Percentiles rank a stretch among this genome's conserved stretches.
These are phyloP conservation scores for Carabus problematicus DNA, from an alignment of 2,888 invertebrate genomes.

Conservation along the genomic window DNA sequence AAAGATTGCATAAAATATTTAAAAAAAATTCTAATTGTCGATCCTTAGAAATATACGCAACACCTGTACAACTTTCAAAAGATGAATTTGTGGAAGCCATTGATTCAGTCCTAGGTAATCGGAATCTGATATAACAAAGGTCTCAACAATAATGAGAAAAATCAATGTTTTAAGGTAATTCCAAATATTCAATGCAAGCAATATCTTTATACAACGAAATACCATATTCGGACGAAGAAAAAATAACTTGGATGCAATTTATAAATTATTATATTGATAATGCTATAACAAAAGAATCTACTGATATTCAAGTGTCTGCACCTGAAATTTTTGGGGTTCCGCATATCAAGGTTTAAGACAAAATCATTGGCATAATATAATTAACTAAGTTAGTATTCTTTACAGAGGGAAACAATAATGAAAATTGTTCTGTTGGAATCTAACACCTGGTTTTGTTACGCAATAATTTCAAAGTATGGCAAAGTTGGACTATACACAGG, in stretches of 20 bases:
- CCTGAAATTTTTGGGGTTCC: slow-evolving; percentile 50
- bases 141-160: neutral
- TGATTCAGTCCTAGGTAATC: slow-evolving; percentile 53
- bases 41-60: slow-evolving; percentile 24
- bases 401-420: slow-evolving; percentile 66
- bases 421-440: slow-evolving; percentile 66
- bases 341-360: slow-evolving; percentile 51
- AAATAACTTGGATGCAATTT: slow-evolving; percentile 56
- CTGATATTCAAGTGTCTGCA: slow-evolving; percentile 47
- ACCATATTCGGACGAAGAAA: slow-evolving; percentile 48
- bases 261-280: slow-evolving; percentile 55
- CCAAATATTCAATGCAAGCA: slow-evolving; percentile 52
- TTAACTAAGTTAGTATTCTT: slow-evolving; percentile 43
- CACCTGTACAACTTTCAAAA: slow-evolving; percentile 48
- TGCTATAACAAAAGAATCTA: slow-evolving; percentile 46
- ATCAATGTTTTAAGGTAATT: slow-evolving; percentile 50
- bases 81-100: slow-evolving; percentile 56
- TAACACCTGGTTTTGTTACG: slow-evolving; percentile 67
- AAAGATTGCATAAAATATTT: slow-evolving; percentile 49
- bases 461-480: slow-evolving; percentile 66
- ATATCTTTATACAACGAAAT: slow-evolving; percentile 54
- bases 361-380: slow-evolving; percentile 6
- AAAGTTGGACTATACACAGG: slow-evolving; percentile 68
- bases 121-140: slow-evolving; percentile 7
- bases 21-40: slow-evolving; percentile 43